phyloP scores from a whole-genome alignment of 2,797 vertebrate species.

The Falco concolor region DNA sequence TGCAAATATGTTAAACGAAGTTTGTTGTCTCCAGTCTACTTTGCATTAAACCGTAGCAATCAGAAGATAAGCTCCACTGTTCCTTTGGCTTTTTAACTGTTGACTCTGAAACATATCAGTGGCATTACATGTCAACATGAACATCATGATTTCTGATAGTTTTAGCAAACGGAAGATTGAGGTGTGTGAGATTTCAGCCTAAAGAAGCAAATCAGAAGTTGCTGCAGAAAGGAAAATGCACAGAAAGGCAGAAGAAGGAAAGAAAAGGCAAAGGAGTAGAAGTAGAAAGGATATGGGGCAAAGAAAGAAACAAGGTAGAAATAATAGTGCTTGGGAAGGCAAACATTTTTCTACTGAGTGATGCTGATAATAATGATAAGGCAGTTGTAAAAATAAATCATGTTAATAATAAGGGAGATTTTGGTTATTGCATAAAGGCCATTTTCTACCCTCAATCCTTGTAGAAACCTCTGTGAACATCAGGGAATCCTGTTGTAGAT shows the following conservation, averaged over 20 bases:
- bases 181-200: neutral
- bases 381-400: constrained; percentile 39
- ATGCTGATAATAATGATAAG: constrained; percentile 22
- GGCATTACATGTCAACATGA: neutral
- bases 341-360: constrained; percentile 29
- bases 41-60: neutral
- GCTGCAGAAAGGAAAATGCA: neutral
- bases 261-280: neutral
- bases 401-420: neutral
- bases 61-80: neutral
- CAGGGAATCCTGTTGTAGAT: neutral
- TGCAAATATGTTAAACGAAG: neutral
- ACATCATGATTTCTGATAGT: neutral
- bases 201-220: neutral
- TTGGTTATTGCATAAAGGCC: neutral
- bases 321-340: neutral
- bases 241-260: neutral
- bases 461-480: neutral
- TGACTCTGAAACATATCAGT: neutral
- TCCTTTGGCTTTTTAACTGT: neutral
- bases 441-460: constrained; percentile 2
- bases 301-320: constrained; percentile 5
- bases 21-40: neutral
- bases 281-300: neutral
- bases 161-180: neutral